Base-by-base conservation (phyloP, 2,888 invertebrate genomes). In the Candidula unifasciata region DNA sequence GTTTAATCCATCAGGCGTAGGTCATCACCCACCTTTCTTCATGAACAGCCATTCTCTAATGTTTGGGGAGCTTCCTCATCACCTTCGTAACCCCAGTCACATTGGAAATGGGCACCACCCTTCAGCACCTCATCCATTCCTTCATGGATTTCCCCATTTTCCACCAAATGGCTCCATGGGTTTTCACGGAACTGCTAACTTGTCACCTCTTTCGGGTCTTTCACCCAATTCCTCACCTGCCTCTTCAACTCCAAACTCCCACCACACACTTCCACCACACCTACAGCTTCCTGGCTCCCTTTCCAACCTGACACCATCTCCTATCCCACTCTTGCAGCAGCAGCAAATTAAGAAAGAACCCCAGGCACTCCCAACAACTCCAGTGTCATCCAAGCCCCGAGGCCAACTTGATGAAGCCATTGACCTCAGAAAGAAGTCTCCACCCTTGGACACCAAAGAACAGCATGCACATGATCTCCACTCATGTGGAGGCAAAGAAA, bases 371-470 rank as follows among this genome's bases (percentile, higher is more conserved):
- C 44, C 87, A 77, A 68, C 80, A 80, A 82, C 52, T n/a, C 82
- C 69, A 16, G 37, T 64, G 27, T 35, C 82, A 33, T 18, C 68
- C 77, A 85, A 83, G 44, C 24, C 37, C 18, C 33, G 57, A 52
- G 57, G 85, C 73, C 89, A 88, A 78, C 83, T 60, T 87, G 86
- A 87, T 85, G 85, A 81, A 57, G 91, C 92, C 86, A 92, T 92
- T 66, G 92, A 92, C 87, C 87, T 92, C 73, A 89, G 90, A 84
- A 91, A 90, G 86, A 91, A 90, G 83, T 85, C 85, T 5, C 84
- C 83, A 18, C 73, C 76, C n/a, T 68, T 74, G 54, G 84, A 64
- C 37, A 77, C 37, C 16, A 83, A 87, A 24, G 87, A 88, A 18
- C 87, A 86, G 54, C 87, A 87, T 79, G 87, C 88, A 69, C 88